These are phyloP conservation scores for Magallana ariakensis DNA, from an alignment of 1,140 invertebrate species.

Conservation along the genomic window DNA sequence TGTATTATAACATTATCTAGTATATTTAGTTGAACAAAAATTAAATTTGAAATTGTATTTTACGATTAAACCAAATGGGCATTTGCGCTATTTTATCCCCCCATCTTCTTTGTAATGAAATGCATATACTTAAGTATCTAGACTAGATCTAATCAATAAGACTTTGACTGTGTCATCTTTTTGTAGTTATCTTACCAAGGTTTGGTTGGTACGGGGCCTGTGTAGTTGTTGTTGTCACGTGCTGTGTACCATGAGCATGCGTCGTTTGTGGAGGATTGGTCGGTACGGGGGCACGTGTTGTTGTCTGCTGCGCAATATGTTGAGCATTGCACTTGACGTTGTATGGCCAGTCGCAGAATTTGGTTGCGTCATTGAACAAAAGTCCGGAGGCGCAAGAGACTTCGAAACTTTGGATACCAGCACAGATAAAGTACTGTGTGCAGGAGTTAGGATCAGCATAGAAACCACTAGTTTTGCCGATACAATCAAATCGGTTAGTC, in stretches of 20 bases:
- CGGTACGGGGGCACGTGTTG: conserved; percentile 8
- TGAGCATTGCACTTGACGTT: conserved; percentile 61
- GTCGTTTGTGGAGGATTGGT: conserved; percentile 38
- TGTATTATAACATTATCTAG: no score
- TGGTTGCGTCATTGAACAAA: conserved; percentile 56
- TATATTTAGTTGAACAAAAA: no score
- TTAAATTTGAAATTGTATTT: no score
- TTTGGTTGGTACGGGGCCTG: background rate
- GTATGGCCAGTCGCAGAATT: conserved; percentile 65
- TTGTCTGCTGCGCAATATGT: background rate
- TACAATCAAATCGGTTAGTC: conserved; percentile 58
- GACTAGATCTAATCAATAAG: no score
- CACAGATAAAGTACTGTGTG: conserved; percentile 64
- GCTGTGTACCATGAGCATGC: background rate
- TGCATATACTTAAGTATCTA: no score
- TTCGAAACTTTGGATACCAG: conserved; percentile 58
- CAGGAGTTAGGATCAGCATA: conserved; percentile 63
- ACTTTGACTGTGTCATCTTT: no score
- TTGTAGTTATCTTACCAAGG: background rate
- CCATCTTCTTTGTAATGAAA: background rate
- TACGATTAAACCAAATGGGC: no score
- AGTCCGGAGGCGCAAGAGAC: conserved; percentile 65
- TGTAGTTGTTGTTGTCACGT: conserved; percentile 3
- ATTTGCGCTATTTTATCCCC: no score
- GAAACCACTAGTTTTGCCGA: conserved; percentile 51